Base-by-base conservation (phyloP, 2,113 vertebrate species). In the Noctilio leporinus region DNA sequence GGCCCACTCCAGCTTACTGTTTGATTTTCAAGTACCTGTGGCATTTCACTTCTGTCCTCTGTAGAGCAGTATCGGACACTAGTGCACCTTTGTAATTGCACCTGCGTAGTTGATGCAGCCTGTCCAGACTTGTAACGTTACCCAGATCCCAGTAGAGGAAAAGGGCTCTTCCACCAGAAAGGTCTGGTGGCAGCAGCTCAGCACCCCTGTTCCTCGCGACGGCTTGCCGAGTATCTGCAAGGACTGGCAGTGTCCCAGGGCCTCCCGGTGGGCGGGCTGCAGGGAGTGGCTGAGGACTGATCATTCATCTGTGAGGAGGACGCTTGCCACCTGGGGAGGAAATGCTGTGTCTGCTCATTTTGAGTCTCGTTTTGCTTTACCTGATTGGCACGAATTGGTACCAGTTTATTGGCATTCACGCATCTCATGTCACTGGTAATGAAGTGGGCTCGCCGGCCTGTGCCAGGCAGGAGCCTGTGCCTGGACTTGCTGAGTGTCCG, bases 231-330 rank as follows among this genome's bases (percentile, higher is more conserved):
- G 57, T 19, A 0, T 9, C 69, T 20, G 40, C 70, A 4, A 4
- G 69, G 65, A 38, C 38, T 17, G 40, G 26, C 26, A 17, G 70
- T 7, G 5, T 35, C 33, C 64, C 33, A 1, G 30, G 15, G 59
- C 30, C 62, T 64, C 12, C 28, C 10, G 59, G 55, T 6, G 62
- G 62, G 62, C 2, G 12, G 62, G 64, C 16, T 69, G 4, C 16
- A 5, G n/a, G n/a, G 11, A 7, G 9, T 17, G n/a, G 19, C n/a
- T 4, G 65, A 22, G 65, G 14, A n/a, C 65, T 10, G n/a, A 33
- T n/a, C n/a, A 4, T 4, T 17, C 1, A n/a, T 47, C 26, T 9
- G 70, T 45, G 43, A 7, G 16, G 2, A 4, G 43, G 3, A 7
- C 14, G 22, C 15, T 16, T 17, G 45, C 8, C 65, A 7, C 72